phyloP scores from a whole-genome alignment of 2,888 invertebrate genomes.

The Drosophila borealis region DNA sequence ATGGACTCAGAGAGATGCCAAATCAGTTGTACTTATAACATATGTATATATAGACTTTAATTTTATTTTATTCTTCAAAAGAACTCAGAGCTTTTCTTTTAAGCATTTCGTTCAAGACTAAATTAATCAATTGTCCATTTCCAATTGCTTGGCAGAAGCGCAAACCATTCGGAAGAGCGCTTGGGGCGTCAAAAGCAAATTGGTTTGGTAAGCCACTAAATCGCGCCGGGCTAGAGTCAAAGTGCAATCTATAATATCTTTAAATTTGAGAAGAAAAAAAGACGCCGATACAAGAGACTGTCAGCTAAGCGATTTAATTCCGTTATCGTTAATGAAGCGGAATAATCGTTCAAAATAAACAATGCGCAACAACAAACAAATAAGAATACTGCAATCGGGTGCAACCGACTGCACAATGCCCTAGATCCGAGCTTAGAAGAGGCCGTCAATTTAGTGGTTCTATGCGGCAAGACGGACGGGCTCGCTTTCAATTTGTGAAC shows the following conservation, averaged over 20 bases:
- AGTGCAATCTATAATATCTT: conserved; percentile 40
- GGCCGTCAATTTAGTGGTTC: too few relatives aligned
- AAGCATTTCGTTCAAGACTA: background rate
- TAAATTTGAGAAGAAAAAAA: conserved; percentile 20
- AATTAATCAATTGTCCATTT: conserved; percentile 31
- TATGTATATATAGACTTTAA: too few relatives aligned
- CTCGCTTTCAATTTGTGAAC: too few relatives aligned
- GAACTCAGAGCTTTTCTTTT: background rate
- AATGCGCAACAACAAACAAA: conserved; percentile 30
- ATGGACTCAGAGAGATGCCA: too few relatives aligned
- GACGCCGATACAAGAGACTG: conserved; percentile 33
- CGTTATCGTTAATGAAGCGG: conserved; percentile 62
- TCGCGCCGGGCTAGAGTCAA: conserved; percentile 26
- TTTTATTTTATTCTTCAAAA: background rate
- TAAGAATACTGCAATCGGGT: background rate
- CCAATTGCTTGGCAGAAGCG: conserved; percentile 27
- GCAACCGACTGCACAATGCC: background rate
- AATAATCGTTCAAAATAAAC: conserved; percentile 55
- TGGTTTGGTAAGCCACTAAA: conserved; percentile 49
- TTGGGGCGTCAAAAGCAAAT: conserved; percentile 56
- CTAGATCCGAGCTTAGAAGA: background rate
- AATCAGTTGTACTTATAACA: too few relatives aligned
- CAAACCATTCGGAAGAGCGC: conserved; percentile 37
- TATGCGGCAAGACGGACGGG: too few relatives aligned
- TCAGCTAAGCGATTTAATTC: conserved; percentile 53